Conservation (phyloP, 2,797 vertebrate genomes). For the Gallinago stenura region DNA sequence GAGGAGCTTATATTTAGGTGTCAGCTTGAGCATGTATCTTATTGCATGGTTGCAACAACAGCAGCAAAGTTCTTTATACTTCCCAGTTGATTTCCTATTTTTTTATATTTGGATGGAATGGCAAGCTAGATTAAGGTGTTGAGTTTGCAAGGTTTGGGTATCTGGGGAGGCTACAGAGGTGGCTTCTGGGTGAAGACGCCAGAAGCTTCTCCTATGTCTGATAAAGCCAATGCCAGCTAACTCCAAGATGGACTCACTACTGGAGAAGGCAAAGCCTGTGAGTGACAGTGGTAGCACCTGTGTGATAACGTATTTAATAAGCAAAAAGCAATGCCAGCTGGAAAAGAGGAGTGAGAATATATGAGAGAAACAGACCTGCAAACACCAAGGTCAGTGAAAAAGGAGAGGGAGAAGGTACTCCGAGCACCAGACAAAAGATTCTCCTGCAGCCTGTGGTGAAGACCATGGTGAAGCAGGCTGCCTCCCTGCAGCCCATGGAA, state of each 20-base stretch:
- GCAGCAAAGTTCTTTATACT: background rate
- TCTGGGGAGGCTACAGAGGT: fast-evolving
- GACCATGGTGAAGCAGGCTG: background rate
- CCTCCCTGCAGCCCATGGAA: background rate
- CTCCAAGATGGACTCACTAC: fast-evolving
- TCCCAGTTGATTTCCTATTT: background rate
- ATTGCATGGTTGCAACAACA: background rate
- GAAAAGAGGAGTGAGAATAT: background rate
- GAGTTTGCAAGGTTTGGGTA: background rate
- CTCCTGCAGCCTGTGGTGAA: fast-evolving
- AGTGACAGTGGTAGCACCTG: background rate
- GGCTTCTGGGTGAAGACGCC: background rate
- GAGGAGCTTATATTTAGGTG: background rate
- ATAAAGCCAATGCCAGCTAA: fast-evolving
- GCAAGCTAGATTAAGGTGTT: background rate
- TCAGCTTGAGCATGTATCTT: background rate
- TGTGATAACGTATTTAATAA: background rate
- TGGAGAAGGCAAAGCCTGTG: background rate
- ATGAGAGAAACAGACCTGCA: background rate
- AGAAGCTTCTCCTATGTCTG: fast-evolving
- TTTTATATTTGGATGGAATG: background rate
- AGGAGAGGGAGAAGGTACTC: fast-evolving
- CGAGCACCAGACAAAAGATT: background rate
- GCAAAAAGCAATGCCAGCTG: background rate
- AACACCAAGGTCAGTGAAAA: background rate